Evolutionary conservation across 1,140 invertebrate species (phyloP).

Genomic region (Sogatella furcifera): DNA sequence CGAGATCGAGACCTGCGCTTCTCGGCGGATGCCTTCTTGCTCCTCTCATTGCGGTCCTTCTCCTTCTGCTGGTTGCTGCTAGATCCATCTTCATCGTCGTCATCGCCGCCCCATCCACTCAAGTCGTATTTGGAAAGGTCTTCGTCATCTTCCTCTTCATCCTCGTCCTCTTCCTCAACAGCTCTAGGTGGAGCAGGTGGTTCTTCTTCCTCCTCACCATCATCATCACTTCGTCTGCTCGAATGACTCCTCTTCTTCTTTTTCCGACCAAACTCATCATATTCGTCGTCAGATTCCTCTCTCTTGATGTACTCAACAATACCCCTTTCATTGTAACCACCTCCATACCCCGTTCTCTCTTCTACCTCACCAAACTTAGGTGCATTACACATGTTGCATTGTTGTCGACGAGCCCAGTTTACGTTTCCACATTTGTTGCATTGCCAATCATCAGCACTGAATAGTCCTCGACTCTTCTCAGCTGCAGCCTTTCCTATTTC

Average conservation of each 20-base stretch:
- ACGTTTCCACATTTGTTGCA: slow-evolving; percentile 99
- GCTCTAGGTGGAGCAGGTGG: slow-evolving; percentile 16
- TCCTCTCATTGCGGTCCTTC: slow-evolving; percentile 10
- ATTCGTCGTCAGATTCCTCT: slow-evolving; percentile 82
- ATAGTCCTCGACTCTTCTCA: slow-evolving; percentile 95
- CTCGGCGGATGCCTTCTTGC: background rate
- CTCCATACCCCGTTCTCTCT: slow-evolving; percentile 51
- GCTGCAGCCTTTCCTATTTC: slow-evolving; percentile 97
- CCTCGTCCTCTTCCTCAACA: slow-evolving; percentile 33
- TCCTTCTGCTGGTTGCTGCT: slow-evolving; percentile 15
- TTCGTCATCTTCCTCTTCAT: slow-evolving; percentile 46
- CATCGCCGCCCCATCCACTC: slow-evolving; percentile 45
- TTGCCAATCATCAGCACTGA: slow-evolving; percentile 98
- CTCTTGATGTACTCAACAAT: slow-evolving; percentile 86
- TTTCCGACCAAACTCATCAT: slow-evolving; percentile 89
- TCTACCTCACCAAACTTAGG: slow-evolving; percentile 90
- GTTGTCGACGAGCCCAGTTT: slow-evolving; percentile 93
- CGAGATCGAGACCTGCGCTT: slow-evolving; percentile 1
- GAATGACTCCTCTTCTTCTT: slow-evolving; percentile 47
- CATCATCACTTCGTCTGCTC: slow-evolving; percentile 23
- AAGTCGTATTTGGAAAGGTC: slow-evolving; percentile 73
- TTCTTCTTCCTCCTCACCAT: slow-evolving; percentile 28
- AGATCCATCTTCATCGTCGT: background rate
- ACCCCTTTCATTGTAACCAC: slow-evolving; percentile 87
- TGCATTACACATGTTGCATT: slow-evolving; percentile 98